These are phyloP conservation scores for Okapia johnstoni DNA, from an alignment of 2,113 vertebrate species.

Conservation along the genomic window DNA sequence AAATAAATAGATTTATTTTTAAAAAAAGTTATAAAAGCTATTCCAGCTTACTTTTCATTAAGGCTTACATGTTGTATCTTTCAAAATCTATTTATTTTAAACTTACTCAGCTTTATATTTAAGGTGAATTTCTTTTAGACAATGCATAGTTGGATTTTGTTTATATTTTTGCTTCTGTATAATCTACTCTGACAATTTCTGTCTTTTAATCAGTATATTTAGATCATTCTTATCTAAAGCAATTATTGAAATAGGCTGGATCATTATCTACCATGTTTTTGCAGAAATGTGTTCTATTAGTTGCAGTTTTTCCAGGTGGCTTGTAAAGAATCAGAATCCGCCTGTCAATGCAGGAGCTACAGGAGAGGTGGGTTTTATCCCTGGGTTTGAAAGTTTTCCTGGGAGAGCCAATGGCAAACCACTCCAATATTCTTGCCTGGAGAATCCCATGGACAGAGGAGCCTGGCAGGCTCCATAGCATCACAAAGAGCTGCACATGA, in stretches of 20 bases:
- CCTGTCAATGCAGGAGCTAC: too few relatives aligned
- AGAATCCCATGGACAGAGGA: too few relatives aligned
- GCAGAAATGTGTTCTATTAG: background rate
- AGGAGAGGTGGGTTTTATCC: too few relatives aligned
- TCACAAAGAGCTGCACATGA: too few relatives aligned
- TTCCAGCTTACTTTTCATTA: background rate
- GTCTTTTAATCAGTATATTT: background rate
- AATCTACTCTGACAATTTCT: background rate
- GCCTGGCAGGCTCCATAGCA: too few relatives aligned
- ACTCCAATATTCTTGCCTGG: too few relatives aligned
- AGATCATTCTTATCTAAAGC: background rate
- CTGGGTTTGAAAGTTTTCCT: too few relatives aligned
- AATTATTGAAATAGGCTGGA: background rate
- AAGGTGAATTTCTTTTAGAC: background rate
- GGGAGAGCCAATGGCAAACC: too few relatives aligned
- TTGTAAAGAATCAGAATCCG: too few relatives aligned
- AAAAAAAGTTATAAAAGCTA: background rate
- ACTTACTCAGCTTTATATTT: background rate
- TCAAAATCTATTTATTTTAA: background rate
- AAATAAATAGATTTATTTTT: too few relatives aligned
- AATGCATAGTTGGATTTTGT: background rate
- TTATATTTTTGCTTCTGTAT: background rate
- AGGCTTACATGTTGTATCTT: background rate
- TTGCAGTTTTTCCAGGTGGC: too few relatives aligned
- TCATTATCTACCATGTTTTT: background rate